These are phyloP conservation scores for Brotula barbata DNA, from an alignment of 2,797 vertebrate genomes.

Conservation along the genomic window DNA sequence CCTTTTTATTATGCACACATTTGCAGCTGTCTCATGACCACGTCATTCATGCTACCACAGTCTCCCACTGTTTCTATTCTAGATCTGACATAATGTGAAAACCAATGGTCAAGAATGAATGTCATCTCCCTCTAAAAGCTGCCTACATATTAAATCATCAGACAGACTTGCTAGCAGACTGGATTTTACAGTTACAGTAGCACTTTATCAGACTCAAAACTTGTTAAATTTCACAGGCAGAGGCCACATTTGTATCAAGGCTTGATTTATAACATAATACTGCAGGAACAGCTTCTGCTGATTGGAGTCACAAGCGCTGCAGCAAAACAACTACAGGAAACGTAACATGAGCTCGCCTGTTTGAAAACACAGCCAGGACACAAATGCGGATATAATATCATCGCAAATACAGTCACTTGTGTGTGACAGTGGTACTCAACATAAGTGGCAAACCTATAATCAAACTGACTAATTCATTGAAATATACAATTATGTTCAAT, in stretches of 20 bases:
- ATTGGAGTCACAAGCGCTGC: conserved; percentile 15
- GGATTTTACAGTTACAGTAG: conserved; percentile 6
- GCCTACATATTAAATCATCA: conserved; percentile 2
- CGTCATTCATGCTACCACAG: conserved; percentile 54
- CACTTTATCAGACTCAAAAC: too few relatives aligned
- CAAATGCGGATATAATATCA: conserved; percentile 64
- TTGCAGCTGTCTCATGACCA: conserved; percentile 63
- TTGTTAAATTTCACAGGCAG: background rate
- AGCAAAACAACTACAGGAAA: conserved; percentile 61
- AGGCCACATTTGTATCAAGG: background rate
- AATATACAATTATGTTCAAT: too few relatives aligned
- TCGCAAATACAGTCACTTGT: conserved; percentile 48
- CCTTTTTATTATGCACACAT: conserved; percentile 57
- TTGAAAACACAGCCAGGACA: conserved; percentile 52
- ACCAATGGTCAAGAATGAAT: conserved; percentile 31
- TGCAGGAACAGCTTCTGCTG: conserved; percentile 26
- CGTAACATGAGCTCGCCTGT: conserved; percentile 21
- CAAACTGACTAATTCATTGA: too few relatives aligned
- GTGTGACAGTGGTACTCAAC: too few relatives aligned
- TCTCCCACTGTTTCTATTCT: conserved; percentile 22
- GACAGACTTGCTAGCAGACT: background rate
- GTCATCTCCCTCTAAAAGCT: conserved; percentile 24
- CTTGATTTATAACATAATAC: conserved; percentile 1
- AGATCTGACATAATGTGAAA: conserved; percentile 21
- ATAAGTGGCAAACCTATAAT: too few relatives aligned